Conservation (phyloP, 2,113 vertebrate genomes). For the Daubentonia madagascariensis region DNA sequence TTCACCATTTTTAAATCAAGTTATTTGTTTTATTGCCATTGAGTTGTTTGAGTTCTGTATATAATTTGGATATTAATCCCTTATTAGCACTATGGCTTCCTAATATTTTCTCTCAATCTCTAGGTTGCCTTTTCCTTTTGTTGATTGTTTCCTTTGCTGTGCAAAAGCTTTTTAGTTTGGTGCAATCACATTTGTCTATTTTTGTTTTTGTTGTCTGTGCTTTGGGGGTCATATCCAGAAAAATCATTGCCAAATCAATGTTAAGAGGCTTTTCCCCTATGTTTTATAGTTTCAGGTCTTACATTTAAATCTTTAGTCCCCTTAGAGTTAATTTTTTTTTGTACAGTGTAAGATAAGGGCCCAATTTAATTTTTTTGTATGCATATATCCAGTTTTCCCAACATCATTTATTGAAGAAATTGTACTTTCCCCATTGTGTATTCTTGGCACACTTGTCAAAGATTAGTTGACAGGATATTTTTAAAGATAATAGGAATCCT, state of each 20-base stretch:
- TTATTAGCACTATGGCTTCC: not conserved
- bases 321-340: not conserved
- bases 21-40: not conserved
- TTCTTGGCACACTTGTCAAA: not conserved
- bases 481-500: conserved; percentile 17
- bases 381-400: not conserved
- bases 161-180: not conserved
- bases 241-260: not conserved
- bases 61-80: no score
- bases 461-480: not conserved
- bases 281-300: not conserved
- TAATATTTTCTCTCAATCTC: not conserved
- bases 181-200: not conserved
- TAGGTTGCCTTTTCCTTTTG: not conserved
- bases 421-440: not conserved
- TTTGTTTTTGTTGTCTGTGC: not conserved
- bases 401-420: not conserved
- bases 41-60: not conserved
- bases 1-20: not conserved
- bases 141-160: not conserved
- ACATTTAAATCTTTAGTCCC: not conserved
- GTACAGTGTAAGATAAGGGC: not conserved
- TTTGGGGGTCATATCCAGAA: not conserved
- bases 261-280: not conserved
- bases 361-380: not conserved